Evolutionary conservation across 92 coral and sea anemone species (phyloP).

Genomic region (Paragorgia papillata): DNA sequence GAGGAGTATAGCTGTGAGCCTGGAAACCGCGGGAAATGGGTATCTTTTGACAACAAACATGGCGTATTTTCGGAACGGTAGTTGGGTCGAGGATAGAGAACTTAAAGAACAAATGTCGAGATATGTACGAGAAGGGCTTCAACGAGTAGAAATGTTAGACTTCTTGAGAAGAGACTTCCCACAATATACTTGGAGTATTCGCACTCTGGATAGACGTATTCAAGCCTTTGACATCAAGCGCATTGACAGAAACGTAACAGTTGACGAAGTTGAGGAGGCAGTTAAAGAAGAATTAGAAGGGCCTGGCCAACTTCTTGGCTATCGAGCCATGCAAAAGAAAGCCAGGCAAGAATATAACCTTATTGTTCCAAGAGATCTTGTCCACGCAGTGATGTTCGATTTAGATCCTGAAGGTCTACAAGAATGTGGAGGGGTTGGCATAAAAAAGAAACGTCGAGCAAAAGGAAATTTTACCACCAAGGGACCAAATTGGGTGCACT

Average conservation of each 20-base stretch:
- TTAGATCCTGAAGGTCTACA: no score
- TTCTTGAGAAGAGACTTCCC: slow-evolving; percentile 33
- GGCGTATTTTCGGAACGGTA: slow-evolving; percentile 25
- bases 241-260: slow-evolving; percentile 5
- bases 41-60: not conserved
- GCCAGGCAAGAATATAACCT: no score
- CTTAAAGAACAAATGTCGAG: no score
- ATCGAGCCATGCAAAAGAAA: no score
- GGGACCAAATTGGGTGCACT: slow-evolving; percentile 25
- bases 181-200: slow-evolving; percentile 29
- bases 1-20: no score
- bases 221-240: not conserved
- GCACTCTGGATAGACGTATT: slow-evolving; percentile 23
- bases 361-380: no score
- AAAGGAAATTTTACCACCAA: no score
- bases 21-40: no score
- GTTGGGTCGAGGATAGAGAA: no score
- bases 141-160: slow-evolving; percentile 13
- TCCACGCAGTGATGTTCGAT: no score
- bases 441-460: no score
- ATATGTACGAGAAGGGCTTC: not conserved
- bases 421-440: no score
- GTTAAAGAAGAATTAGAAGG: slow-evolving; percentile 28
- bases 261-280: slow-evolving; percentile 22
- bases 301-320: not conserved